Percentiles rank a stretch among this genome's conserved stretches.
Conservation (phyloP, 2,888 invertebrate genomes). For the Diplazon laetatorius region DNA sequence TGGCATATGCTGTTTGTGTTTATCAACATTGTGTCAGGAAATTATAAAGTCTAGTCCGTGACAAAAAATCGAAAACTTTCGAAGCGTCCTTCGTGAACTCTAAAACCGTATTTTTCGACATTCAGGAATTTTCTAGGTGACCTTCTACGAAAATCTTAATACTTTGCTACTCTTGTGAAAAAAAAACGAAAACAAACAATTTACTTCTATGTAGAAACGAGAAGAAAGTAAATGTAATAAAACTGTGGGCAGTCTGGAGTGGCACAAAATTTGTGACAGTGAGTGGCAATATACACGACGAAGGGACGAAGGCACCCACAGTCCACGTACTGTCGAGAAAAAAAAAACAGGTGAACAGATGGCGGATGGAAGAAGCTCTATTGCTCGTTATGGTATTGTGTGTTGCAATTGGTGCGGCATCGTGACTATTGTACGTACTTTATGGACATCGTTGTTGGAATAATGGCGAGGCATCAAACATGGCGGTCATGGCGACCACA, state of each 20-base stretch:
- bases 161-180: too few species aligned
- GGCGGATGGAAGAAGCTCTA: constrained; percentile 33
- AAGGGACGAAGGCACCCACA: neutral
- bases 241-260: neutral
- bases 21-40: too few species aligned
- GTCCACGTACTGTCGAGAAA: neutral
- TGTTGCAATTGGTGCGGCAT: constrained; percentile 20
- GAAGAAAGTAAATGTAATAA: neutral
- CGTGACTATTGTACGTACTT: constrained; percentile 40
- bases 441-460: constrained; percentile 44
- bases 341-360: constrained; percentile 53
- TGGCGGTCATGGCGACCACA: constrained; percentile 6
- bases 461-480: constrained; percentile 29
- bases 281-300: neutral
- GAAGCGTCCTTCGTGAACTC: too few species aligned
- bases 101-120: too few species aligned
- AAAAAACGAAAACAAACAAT: too few species aligned
- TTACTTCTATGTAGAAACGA: neutral
- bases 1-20: too few species aligned
- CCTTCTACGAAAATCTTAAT: too few species aligned
- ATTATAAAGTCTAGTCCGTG: too few species aligned
- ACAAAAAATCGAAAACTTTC: too few species aligned
- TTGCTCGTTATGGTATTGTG: constrained; percentile 46
- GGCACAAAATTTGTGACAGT: neutral
- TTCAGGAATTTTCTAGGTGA: too few species aligned